Base-by-base conservation (phyloP, 2,797 vertebrate species). In the Brachyrhaphis roseni region DNA sequence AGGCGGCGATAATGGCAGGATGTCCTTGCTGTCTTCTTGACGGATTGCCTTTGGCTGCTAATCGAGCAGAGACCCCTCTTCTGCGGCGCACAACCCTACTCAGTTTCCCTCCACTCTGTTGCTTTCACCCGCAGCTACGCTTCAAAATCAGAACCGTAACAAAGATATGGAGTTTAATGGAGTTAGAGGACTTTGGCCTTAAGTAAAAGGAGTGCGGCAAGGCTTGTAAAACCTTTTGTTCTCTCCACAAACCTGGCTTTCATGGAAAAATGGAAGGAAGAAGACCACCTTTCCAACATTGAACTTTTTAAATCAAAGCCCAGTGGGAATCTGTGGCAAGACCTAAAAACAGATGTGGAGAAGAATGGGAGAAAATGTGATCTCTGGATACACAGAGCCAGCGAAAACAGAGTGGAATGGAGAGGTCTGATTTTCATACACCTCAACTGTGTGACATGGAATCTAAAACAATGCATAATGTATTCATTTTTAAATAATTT, bases 11-110 rank as follows among this genome's bases (percentile, higher is more conserved):
- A 87, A 91, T 78, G 89, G 89, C 85, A 72, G 77, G 84, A 86
- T 76, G 93, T 85, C 82, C 90, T 87, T 91, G 92, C 82, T 43
- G 85, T 77, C 82, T 83, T 90, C 86, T 76, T 87, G 90, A 93
- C 89, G 89, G 91, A 93, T 92, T 88, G 92, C 84, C 75, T 81
- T 53, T 28, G 28, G 84, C 82, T 78, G 80, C 81, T 83, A 84
- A 84, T 78, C 77, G 87, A 87, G 83, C 78, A 59, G 55, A 82
- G 81, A 78, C 83, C 53, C 82, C 77, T 83, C 82, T 83, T 79
- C 80, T 76, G 84, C 76, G 26, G 71, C 45, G 51, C 79, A 53
- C 55, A 43, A 77, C 72, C 85, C 82, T 82, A 78, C 82, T 23
- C 83, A 80, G 18, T 49, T 82, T 73, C 62, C 70, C 75, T 77